These are phyloP conservation scores for Leptogaster cylindrica DNA, from an alignment of 2,888 invertebrate species.

Conservation along the genomic window DNA sequence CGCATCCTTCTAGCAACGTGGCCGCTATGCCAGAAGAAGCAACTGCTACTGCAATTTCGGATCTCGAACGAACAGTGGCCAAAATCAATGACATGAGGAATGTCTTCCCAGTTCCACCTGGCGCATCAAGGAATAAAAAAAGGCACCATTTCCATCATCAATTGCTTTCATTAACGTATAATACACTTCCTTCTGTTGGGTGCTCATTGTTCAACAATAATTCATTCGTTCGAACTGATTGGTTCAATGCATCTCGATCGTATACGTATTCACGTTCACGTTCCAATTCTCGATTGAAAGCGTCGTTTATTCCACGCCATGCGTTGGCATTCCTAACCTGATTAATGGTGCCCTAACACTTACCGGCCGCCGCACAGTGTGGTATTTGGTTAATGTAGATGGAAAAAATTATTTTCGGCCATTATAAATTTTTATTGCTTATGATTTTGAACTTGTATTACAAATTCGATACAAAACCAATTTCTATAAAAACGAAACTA, in stretches of 20 bases:
- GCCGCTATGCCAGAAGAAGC: constrained; percentile 50
- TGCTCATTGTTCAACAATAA: constrained; percentile 19
- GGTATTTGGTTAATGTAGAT: no score
- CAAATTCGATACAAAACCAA: no score
- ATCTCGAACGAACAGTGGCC: constrained; percentile 34
- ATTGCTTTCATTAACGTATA: constrained; percentile 49
- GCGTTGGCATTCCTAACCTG: constrained; percentile 48
- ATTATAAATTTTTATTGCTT: no score
- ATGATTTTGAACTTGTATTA: no score
- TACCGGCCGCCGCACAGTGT: no score
- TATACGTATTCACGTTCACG: constrained; percentile 48
- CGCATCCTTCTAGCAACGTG: constrained; percentile 50
- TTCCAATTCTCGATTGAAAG: constrained; percentile 47
- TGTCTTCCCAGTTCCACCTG: constrained; percentile 45
- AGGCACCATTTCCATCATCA: constrained; percentile 44
- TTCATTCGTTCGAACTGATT: constrained; percentile 41
- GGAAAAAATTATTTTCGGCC: no score
- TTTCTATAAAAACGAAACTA: no score
- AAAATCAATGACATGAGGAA: constrained; percentile 42
- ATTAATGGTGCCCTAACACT: no score
- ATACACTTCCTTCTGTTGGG: constrained; percentile 40
- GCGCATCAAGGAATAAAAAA: constrained; percentile 43
- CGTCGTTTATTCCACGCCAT: constrained; percentile 42
- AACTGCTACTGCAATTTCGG: constrained; percentile 47
- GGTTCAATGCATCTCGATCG: constrained; percentile 44